Percentiles rank a stretch among this genome's conserved stretches.
Evolutionary conservation across 2,888 invertebrate species (phyloP).

Genomic region (Xanthia togata): DNA sequence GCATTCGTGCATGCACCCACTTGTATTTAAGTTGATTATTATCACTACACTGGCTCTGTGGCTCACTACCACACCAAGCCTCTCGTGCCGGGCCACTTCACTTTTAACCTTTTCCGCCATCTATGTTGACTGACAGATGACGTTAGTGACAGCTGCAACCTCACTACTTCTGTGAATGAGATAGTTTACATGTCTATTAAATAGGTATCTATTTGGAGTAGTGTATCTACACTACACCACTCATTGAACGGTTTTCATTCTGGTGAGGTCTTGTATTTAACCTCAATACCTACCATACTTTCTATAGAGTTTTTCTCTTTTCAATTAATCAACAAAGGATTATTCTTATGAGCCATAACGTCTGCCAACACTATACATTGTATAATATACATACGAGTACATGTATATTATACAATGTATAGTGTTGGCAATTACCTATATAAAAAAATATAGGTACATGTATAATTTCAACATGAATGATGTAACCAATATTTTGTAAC

Average conservation of each 20-base stretch:
- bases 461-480: too few relatives aligned
- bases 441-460: too few relatives aligned
- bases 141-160: not conserved
- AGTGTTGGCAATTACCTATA: too few relatives aligned
- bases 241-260: not conserved
- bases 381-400: too few relatives aligned
- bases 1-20: conserved; percentile 6
- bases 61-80: not conserved
- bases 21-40: not conserved
- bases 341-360: not conserved
- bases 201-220: too few relatives aligned
- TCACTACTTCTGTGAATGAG: not conserved
- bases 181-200: not conserved
- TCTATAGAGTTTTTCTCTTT: not conserved
- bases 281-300: not conserved
- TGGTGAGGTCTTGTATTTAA: not conserved
- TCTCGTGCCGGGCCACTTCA: not conserved
- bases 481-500: too few relatives aligned
- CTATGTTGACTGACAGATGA: not conserved
- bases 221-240: not conserved
- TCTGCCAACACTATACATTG: not conserved
- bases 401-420: too few relatives aligned
- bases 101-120: not conserved
- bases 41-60: too few relatives aligned
- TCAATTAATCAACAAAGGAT: not conserved